Evolutionary conservation across 2,797 vertebrate genomes (phyloP).

Genomic region (Aythya fuligula): DNA sequence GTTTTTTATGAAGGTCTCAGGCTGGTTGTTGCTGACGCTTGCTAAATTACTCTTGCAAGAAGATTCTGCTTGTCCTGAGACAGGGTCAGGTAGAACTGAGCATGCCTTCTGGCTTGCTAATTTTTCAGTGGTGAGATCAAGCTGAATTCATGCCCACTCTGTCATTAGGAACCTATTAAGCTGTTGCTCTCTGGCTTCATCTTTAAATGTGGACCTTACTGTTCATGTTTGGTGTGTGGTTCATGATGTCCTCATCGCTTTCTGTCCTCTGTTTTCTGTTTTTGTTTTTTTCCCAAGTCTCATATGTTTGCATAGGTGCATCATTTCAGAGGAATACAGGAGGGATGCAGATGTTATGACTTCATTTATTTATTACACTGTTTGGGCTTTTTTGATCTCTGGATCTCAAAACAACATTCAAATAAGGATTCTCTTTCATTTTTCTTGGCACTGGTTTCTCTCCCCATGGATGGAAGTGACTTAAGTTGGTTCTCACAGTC

Average conservation of each 20-base stretch:
- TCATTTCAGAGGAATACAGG: background rate
- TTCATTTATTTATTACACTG: constrained; percentile 13
- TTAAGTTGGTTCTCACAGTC: background rate
- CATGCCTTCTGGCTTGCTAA: background rate
- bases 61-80: background rate
- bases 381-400: constrained; percentile 33
- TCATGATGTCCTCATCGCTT: background rate
- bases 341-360: background rate
- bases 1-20: background rate
- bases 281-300: background rate
- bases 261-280: background rate
- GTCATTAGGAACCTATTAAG: background rate
- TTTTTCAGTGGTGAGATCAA: background rate
- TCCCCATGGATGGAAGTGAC: background rate
- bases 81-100: background rate
- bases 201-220: background rate
- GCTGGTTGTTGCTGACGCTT: background rate
- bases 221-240: accelerated
- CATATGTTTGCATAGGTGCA: background rate
- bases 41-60: background rate
- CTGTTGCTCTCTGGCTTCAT: background rate
- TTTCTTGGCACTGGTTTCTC: constrained; percentile 8
- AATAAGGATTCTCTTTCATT: constrained; percentile 24
- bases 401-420: constrained; percentile 1
- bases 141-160: background rate